Evolutionary conservation across 2,888 invertebrate species (phyloP), one percentile per base, ranked within the genome.

Genomic region (Sarcophaga caerulescens): DNA sequence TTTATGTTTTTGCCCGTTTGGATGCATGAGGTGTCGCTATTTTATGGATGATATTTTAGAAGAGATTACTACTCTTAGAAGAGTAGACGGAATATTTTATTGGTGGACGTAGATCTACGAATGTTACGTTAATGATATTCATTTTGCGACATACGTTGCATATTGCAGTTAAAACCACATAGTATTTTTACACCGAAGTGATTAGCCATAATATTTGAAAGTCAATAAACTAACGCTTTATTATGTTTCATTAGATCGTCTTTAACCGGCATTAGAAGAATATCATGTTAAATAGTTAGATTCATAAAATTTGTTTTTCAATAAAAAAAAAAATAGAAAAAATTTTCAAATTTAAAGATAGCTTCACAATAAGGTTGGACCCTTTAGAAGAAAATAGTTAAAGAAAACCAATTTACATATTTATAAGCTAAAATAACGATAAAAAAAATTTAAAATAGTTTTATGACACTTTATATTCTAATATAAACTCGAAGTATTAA

Each of bases 381-480:
- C 66, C 19, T 78, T 70, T 17, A 70, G 14, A 65, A 63, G n/a
- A 62, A 17, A n/a, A 47, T 77, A 19, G 25, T 62, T 21, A 70
- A 6, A 62, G 12, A 73, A 77, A 52, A 45, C 14, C 25, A 69
- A 81, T 77, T 81, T 66, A 78, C 80, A 81, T 74, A 84, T 70
- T 63, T 66, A 85, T 23, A 69, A 19, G 35, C n/a, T 5, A 17
- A n/a, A 57, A 60, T 17, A 66, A 19, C 17, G 10, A 52, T 10
- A 52, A 17, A 17, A 4, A 2, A 25, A 65, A 17, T 11, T 6
- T n/a, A n/a, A 62, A 68, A 66, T 62, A 68, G n/a, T 25, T 74
- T 74, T 78, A 68, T 74, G 44, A 83, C 62, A 74, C 52, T 77
- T 68, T 52, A 82, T 73, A 65, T 74, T 80, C 73, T 35, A 47